These are phyloP conservation scores for Caenorhabditis parvicauda DNA, from an alignment of 2,888 invertebrate genomes.

Conservation along the genomic window DNA sequence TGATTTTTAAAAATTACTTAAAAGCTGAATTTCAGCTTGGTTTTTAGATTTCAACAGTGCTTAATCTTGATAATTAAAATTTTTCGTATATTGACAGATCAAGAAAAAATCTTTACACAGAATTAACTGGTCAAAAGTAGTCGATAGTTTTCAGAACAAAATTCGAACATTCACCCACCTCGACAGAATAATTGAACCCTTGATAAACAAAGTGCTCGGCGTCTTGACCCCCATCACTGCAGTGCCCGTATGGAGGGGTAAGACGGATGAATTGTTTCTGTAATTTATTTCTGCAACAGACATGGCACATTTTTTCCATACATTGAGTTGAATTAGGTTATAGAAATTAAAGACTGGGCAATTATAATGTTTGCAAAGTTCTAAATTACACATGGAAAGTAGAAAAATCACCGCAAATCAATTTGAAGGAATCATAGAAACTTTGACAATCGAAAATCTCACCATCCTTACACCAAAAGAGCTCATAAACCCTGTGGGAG, in stretches of 20 bases:
- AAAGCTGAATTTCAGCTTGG: too few relatives aligned
- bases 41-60: constrained; percentile 3
- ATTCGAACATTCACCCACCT: constrained; percentile 18
- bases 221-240: constrained; percentile 53
- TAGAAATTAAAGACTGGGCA: neutral
- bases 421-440: constrained; percentile 1
- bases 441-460: neutral
- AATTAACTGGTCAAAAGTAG: neutral
- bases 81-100: neutral
- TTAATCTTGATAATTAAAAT: neutral
- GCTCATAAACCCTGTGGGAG: constrained; percentile 61
- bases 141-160: too few relatives aligned
- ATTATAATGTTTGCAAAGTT: neutral
- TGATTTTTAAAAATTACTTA: too few relatives aligned
- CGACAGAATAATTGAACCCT: constrained; percentile 60
- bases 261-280: constrained; percentile 60
- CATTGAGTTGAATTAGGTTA: neutral
- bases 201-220: constrained; percentile 45
- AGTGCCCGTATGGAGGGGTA: constrained; percentile 55
- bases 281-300: too few relatives aligned
- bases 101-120: neutral
- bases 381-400: too few relatives aligned
- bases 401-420: neutral
- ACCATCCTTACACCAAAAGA: constrained; percentile 62
- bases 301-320: neutral